Evolutionary conservation across 2,888 invertebrate genomes (phyloP), one percentile per base, ranked within the genome.

Genomic region (Lacanobia oleracea): DNA sequence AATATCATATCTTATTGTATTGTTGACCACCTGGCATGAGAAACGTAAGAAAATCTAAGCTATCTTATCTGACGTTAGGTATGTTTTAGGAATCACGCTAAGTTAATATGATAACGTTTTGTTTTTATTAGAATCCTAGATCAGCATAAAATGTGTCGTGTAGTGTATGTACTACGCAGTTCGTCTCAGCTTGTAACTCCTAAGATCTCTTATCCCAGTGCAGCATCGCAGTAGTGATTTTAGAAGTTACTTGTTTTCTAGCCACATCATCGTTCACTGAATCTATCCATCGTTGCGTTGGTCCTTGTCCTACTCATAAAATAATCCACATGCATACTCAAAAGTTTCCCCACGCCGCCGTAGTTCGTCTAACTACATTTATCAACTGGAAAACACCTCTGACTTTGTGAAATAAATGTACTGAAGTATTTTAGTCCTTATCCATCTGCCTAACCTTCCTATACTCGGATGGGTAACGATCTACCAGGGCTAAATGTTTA

Each of bases 21-120:
- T 33, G 8, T 43, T 51, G 21, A 59, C 14, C 57, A 70, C 27
- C 43, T 33, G 70, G 8, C 18, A 4, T 45, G 12, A 10, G 21
- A 48, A 53, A 18, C 12, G 21, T 48, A 51, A 33, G 27, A 27
- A 56, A 43, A 43, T 43, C 21, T 18, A 40, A 50, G 10, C n/a
- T 33, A 37, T 59, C 9, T 60, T 53, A 71, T 54, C 60, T 37
- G 23, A 54, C 33, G 23, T n/a, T 48, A 27, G 27, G 27, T 27
- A 37, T 2, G 1, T 56, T 60, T 53, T 60, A 27, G 16, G n/a
- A 61, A 37, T 70, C 45, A n/a, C 23, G 53, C n/a, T 16, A 53
- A 37, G 33, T 50, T 10, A 21, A 53, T 71, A 43, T 16, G 18
- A 72, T 56, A 62, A 50, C 1, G 45, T 23, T 16, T 54, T 54